Evolutionary conservation across 2,113 vertebrate species (phyloP), one percentile per base, ranked within the genome.

Genomic region (Rhombomys opimus): DNA sequence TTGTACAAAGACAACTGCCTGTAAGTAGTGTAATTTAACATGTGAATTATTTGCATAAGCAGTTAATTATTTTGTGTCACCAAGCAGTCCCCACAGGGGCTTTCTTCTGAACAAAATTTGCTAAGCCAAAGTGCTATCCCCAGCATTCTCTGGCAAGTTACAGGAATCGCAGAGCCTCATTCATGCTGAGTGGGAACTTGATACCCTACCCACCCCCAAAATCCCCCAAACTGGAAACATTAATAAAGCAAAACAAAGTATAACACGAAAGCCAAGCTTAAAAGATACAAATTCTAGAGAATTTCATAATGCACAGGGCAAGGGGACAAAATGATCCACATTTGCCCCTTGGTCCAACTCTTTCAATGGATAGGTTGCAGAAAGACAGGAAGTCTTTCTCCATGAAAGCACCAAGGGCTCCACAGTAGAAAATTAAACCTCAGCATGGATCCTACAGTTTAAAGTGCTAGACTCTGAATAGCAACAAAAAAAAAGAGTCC

Each of bases 1-100:
- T 86, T 88, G 87, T 91, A 96, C n/a, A 95, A 57, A 73, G 65
- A 84, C 38, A 96, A 91, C 89, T 96, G 87, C 91, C 65, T 80
- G 75, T 14, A 25, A 1, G 4, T 80, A 78, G 17, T 81, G 57
- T 50, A 61, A 52, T 59, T 94, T 93, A 35, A 15, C n/a, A 92
- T 25, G 38, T 89, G 46, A 61, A 94, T 63, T 81, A 96, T 92
- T 93, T 75, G 63, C 17, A 14, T n/a, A 95, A 50, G 59, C 63
- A 95, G 76, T 88, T 94, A 91, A 70, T 54, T 76, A 82, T 46
- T n/a, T 91, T 22, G 23, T 85, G 5, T n/a, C 76, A 77, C 90
- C 52, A 22, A 72, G 63, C 14, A 85, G 46, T 20, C 84, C 59
- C 13, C 12, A n/a, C 30, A 70, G 13, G 41, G 25, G 15, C 93